Evolutionary conservation across 2,797 vertebrate species (phyloP).

Genomic region (Sciurus vulgaris): DNA sequence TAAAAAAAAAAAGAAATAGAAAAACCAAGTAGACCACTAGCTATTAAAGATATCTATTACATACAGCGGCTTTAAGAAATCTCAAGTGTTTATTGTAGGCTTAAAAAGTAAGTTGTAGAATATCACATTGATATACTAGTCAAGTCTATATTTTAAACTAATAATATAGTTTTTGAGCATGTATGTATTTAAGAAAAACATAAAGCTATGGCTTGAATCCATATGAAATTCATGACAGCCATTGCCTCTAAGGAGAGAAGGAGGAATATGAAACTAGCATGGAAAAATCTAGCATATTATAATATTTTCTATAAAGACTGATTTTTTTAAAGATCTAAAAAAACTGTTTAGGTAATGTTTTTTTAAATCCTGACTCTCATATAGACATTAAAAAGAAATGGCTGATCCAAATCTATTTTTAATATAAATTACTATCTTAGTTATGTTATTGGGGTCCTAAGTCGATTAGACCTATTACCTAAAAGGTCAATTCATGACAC

Average conservation of each 20-base stretch:
- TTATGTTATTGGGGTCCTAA: not conserved
- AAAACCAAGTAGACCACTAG: not conserved
- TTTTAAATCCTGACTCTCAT: constrained; percentile 5
- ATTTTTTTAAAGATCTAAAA: not conserved
- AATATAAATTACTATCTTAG: constrained; percentile 30
- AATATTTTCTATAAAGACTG: not conserved
- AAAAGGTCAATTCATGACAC: constrained; percentile 27
- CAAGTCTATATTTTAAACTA: constrained; percentile 6
- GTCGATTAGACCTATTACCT: not conserved
- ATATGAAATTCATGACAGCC: not conserved
- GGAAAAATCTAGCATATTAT: not conserved
- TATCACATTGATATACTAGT: not conserved
- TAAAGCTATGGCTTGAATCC: not conserved
- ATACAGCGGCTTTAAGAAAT: not conserved
- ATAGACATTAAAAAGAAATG: not conserved
- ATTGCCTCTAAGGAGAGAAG: not conserved
- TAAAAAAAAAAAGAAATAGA: constrained; percentile 14
- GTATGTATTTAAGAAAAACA: constrained; percentile 20
- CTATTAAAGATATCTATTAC: not conserved
- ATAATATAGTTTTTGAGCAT: not conserved
- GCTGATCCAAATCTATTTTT: constrained; percentile 27
- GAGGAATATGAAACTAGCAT: not conserved
- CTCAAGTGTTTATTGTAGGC: not conserved
- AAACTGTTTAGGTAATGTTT: constrained; percentile 4
- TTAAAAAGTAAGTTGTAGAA: constrained; percentile 19